Evolutionary conservation across 2,888 invertebrate species (phyloP), one percentile per base, ranked within the genome.

Genomic region (Thalpophila matura): DNA sequence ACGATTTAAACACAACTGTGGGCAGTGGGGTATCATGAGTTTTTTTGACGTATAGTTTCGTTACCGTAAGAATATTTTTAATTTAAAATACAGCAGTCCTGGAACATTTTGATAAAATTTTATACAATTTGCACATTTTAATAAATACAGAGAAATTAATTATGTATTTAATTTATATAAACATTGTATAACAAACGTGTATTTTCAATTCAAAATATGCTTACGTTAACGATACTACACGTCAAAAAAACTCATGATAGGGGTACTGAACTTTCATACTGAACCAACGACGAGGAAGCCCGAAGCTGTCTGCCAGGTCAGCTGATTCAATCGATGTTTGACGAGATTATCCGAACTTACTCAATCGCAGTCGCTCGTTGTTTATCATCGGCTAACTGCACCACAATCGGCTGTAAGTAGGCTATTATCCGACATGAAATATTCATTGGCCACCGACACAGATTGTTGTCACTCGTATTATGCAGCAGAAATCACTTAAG

Each of bases 381-480:
- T 81, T 79, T 71, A 80, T 81, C 72, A 70, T 74, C 65, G 62
- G 62, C 50, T 78, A 82, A 83, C 84, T 86, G 82, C 85, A 86
- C 86, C 85, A 86, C 86, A 87, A 89, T 89, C 83, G 84, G 74
- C 81, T 74, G 77, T 86, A 89, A 90, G 86, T 87, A 85, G 66
- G 85, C 64, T 77, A 91, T 91, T 92, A 91, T 87, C 81, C 73
- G 82, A 78, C 85, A 92, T 93, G 91, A 91, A 93, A 91, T 93
- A 93, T 93, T 91, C 92, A 93, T 91, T 86, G 89, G 84, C 89
- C 89, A 90, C 90, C 88, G 81, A 84, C 87, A 84, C 73, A 83
- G 89, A 89, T 89, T 91, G 89, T 93, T 93, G 91, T 91, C 92
- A 91, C 91, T 89, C 85, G 84, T 79, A 89, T 91, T 89, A 91